Base-by-base conservation (phyloP, 1,140 invertebrate species). In the Phymorhynchus buccinoides region DNA sequence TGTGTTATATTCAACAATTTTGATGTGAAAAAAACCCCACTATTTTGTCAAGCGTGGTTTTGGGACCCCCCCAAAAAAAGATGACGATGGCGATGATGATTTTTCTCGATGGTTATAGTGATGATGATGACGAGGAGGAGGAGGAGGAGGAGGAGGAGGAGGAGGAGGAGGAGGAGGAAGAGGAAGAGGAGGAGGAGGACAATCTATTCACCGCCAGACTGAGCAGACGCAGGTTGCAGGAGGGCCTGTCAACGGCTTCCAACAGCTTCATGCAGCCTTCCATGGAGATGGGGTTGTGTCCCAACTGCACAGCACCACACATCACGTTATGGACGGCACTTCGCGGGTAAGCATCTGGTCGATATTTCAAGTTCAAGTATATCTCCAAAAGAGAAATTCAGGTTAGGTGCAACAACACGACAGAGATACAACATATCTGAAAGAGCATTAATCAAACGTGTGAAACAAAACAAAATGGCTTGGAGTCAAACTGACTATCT, bases 251-350 rank as follows among this genome's bases (percentile, higher is more conserved):
- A 18, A 89, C 78, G n/a, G 89, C 89, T 32, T 88, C 83, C 56
- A 92, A 71, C 12, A 92, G 68, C 66, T 91, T 89, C 56, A 88
- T 87, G 86, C 89, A 90, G 32, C 91, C 91, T 18, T 91, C 90
- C 88, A 91, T 91, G 7, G 91, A 89, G n/a, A 92, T 81, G 22
- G 91, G 90, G 80, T 92, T 92, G 39, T 85, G 83, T 1, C 91
- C 91, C 44, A 92, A 85, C 91, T 92, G 86, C 30, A 87, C 86
- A 37, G 37, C 56, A 27, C n/a, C n/a, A n/a, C n/a, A n/a, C n/a
- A n/a, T n/a, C n/a, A n/a, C n/a, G n/a, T n/a, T n/a, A n/a, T n/a
- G n/a, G n/a, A n/a, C n/a, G n/a, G n/a, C n/a, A n/a, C n/a, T n/a
- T n/a, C n/a, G n/a, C n/a, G n/a, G n/a, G n/a, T n/a, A n/a, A n/a